Percentiles rank a stretch among this genome's conserved stretches.
Evolutionary conservation across 2,113 vertebrate species (phyloP).

Genomic region (Hirundichthys speculiger): DNA sequence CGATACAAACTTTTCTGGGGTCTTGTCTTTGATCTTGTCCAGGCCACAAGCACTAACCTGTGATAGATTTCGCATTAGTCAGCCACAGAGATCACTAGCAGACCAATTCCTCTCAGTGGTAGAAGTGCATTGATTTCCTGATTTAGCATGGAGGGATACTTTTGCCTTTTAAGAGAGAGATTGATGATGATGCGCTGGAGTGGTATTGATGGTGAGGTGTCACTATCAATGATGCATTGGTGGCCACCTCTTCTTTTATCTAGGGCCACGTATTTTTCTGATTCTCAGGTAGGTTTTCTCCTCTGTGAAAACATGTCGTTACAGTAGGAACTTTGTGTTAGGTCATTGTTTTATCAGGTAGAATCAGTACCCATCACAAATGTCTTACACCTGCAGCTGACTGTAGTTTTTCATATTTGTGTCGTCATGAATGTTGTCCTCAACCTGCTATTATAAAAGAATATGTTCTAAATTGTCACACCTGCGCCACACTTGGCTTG

Average conservation of each 20-base stretch:
- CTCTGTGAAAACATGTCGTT: slow-evolving; percentile 13
- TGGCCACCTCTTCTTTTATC: slow-evolving; percentile 52
- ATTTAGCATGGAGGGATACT: slow-evolving; percentile 72
- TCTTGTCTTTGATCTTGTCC: slow-evolving; percentile 71
- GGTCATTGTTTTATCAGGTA: background rate
- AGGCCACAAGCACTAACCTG: slow-evolving; percentile 59
- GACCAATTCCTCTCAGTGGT: slow-evolving; percentile 65
- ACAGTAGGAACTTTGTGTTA: slow-evolving; percentile 11
- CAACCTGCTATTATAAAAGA: too few relatives aligned
- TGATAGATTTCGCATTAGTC: slow-evolving; percentile 78
- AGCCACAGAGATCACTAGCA: slow-evolving; percentile 53
- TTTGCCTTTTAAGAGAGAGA: slow-evolving; percentile 71
- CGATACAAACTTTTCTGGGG: slow-evolving; percentile 65
- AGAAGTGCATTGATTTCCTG: slow-evolving; percentile 69
- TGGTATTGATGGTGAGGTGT: slow-evolving; percentile 70
- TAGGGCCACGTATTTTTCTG: too few relatives aligned
- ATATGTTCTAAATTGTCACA: background rate
- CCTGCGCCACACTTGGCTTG: background rate
- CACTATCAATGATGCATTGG: slow-evolving; percentile 61
- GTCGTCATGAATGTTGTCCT: too few relatives aligned
- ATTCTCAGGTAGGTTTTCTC: slow-evolving; percentile 48
- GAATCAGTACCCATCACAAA: too few relatives aligned
- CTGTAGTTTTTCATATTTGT: too few relatives aligned
- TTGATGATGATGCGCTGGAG: slow-evolving; percentile 73
- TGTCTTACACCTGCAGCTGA: too few relatives aligned